Conservation (phyloP, 2,113 vertebrate genomes). For the Nicator chloris region DNA sequence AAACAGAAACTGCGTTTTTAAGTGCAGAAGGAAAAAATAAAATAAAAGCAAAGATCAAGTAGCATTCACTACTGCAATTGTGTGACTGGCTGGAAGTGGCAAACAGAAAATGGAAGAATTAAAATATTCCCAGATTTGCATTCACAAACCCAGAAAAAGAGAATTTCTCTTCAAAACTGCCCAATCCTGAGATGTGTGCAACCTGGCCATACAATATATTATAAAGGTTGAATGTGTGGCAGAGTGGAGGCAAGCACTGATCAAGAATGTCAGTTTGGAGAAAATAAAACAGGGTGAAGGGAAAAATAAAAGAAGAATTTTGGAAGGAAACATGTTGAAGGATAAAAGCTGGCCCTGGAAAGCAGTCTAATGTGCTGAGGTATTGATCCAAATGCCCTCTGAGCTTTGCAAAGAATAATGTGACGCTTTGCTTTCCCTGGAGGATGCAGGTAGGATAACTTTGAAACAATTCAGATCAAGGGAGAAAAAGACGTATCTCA, state of each 20-base stretch:
- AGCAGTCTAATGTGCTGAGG: not conserved
- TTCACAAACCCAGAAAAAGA: constrained; percentile 17
- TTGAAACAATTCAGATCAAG: not conserved
- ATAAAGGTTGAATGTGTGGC: not conserved
- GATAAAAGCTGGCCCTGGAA: not conserved
- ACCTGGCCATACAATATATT: not conserved
- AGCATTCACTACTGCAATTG: not conserved
- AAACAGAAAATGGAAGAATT: constrained; percentile 28
- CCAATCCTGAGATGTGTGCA: not conserved
- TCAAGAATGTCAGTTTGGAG: not conserved
- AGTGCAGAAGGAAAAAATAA: not conserved
- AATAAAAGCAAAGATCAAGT: not conserved
- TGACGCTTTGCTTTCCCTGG: not conserved
- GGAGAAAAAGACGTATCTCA: not conserved
- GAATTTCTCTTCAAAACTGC: not conserved
- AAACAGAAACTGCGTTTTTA: constrained; percentile 5
- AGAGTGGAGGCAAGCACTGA: not conserved
- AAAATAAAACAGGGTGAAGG: not conserved
- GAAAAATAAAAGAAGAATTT: not conserved
- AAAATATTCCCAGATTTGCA: constrained; percentile 39
- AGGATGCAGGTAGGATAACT: not conserved
- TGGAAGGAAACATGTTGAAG: not conserved
- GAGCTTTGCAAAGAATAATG: not conserved
- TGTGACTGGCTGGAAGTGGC: constrained; percentile 31
- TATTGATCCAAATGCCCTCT: not conserved